These are phyloP conservation scores for Callimorpha dominula DNA, from an alignment of 2,888 invertebrate genomes.

Conservation along the genomic window DNA sequence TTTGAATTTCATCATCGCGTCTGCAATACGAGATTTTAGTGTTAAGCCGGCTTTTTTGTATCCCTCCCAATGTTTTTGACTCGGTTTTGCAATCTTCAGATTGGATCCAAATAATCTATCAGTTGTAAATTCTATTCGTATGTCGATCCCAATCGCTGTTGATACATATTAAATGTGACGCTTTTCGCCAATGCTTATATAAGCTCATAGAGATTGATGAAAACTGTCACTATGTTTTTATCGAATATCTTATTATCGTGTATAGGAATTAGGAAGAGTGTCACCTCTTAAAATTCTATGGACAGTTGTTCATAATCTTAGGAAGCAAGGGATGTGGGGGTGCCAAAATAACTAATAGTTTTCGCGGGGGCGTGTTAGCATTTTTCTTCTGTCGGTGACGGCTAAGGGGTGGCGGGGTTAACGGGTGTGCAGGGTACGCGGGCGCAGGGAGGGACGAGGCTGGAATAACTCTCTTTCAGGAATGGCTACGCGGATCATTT, in stretches of 20 bases:
- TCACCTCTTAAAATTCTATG: slow-evolving; percentile 54
- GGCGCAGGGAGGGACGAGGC: slow-evolving; percentile 53
- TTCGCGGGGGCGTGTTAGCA: slow-evolving; percentile 87
- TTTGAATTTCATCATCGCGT: slow-evolving; percentile 82
- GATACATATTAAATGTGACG: slow-evolving; percentile 36
- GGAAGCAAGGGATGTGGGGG: slow-evolving; percentile 75
- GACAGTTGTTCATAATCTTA: slow-evolving; percentile 78
- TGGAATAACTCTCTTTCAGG: slow-evolving; percentile 77
- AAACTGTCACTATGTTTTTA: slow-evolving; percentile 29
- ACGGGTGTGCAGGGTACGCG: slow-evolving; percentile 47
- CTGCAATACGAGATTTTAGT: slow-evolving; percentile 73
- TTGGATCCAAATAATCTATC: slow-evolving; percentile 53
- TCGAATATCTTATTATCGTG: slow-evolving; percentile 10
- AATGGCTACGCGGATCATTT: slow-evolving; percentile 83
- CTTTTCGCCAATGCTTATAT: slow-evolving; percentile 25
- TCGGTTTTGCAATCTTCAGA: slow-evolving; percentile 52
- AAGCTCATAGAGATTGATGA: slow-evolving; percentile 24
- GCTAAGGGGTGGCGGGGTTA: slow-evolving; percentile 54
- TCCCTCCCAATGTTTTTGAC: slow-evolving; percentile 46
- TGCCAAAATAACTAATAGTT: slow-evolving; percentile 87
- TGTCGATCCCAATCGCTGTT: slow-evolving; percentile 37
- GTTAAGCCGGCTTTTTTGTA: slow-evolving; percentile 61
- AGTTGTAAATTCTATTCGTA: slow-evolving; percentile 40
- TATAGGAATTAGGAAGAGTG: slow-evolving; percentile 34
- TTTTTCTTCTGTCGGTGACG: slow-evolving; percentile 87